Evolutionary conservation across 1,140 invertebrate genomes (phyloP).

Genomic region (Cataglyphis hispanica): DNA sequence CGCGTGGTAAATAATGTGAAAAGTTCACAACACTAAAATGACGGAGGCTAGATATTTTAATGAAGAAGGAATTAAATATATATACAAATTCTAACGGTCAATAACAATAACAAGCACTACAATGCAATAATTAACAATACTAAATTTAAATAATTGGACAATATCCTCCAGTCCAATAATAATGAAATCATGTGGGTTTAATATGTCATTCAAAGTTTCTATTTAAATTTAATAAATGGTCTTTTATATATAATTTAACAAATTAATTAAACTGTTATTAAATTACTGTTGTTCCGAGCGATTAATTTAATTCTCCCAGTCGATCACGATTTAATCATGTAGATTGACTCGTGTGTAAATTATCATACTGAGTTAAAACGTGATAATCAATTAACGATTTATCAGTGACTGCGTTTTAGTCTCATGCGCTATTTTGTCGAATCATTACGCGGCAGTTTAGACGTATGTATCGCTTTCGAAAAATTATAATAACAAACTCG

Average conservation of each 20-base stretch:
- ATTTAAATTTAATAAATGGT: not conserved
- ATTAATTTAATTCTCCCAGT: conserved; percentile 45
- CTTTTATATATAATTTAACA: conserved; percentile 17
- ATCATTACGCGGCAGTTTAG: conserved; percentile 4
- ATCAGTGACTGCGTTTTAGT: conserved; percentile 17
- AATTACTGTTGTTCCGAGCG: not conserved
- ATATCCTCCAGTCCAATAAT: not conserved
- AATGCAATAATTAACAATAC: not conserved
- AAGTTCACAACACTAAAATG: not conserved
- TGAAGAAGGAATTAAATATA: not conserved
- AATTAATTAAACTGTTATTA: conserved; percentile 20
- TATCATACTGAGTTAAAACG: conserved; percentile 32
- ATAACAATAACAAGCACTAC: not conserved
- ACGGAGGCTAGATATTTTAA: not conserved
- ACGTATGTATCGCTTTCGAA: conserved; percentile 3
- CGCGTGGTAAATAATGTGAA: not conserved
- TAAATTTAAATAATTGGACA: conserved; percentile 15
- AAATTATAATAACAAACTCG: conserved; percentile 65
- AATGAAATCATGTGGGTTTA: not conserved
- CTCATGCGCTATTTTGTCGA: not conserved
- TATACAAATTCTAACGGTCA: not conserved
- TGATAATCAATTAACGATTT: conserved; percentile 49
- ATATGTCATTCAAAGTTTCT: not conserved
- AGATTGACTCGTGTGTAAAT: conserved; percentile 43
- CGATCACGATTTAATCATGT: conserved; percentile 32